Evolutionary conservation across 2,888 invertebrate genomes (phyloP), one percentile per base, ranked within the genome.

Genomic region (Perizoma flavofasciatum): DNA sequence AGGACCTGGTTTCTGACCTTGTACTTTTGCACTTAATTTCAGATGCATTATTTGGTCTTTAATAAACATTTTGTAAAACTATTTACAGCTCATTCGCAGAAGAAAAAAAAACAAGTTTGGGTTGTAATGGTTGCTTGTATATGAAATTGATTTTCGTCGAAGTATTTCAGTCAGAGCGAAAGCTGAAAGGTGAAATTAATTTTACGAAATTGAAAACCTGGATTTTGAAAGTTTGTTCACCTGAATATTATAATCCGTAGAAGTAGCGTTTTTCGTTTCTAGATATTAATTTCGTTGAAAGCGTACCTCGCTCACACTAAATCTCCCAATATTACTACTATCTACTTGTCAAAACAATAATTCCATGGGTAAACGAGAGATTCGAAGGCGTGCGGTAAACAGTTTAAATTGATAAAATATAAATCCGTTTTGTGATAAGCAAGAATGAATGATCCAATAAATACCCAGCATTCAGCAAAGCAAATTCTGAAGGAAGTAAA

Each of bases 1-100:
- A 58, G 56, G 57, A 64, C 49, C 54, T 56, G 56, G 37, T 10
- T 52, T 35, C 7, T 43, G 57, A 61, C 65, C 63, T 60, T 62
- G 59, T 49, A 45, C 37, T 57, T 47, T 60, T 51, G 43, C 55
- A 50, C 32, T 61, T 61, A 53, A 55, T 46, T 61, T 61, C 33
- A 58, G 22, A 22, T n/a, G n/a, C 44, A 35, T 4, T 48, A 34
- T 33, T 34, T 47, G 22, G 47, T 44, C 51, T 33, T 48, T 34
- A 5, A 35, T 6, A 8, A 7, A 22, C 34, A 32, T 55, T 53
- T 56, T 53, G 52, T 43, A 52, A 49, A 10, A 50, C 41, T 49
- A 51, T 44, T 51, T 39, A n/a, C 22, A 61, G 8, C 9, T 53
- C 33, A 53, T 56, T 47, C 46, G 56, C 54, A 35, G 55, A 55